Base-by-base conservation (phyloP, 2,888 invertebrate species). In the Patella caerulea region DNA sequence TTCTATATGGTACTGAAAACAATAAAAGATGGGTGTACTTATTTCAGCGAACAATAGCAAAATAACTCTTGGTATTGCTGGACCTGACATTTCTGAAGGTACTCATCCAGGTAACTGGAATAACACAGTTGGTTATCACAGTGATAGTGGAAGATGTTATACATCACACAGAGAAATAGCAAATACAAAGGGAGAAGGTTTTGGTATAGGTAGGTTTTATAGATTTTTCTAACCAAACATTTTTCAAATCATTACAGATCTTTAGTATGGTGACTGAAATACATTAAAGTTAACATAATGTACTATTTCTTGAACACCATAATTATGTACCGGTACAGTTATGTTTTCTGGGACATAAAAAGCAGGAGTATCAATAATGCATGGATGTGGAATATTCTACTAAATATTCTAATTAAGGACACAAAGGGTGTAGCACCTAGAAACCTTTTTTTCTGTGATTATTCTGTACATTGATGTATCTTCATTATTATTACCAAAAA, bases 101-200 rank as follows among this genome's bases (percentile, higher is more conserved):
- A 85, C 85, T n/a, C 85, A 84, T 65, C 90, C 89, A 15, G 90
- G 90, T 2, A 81, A 86, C 72, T 90, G 90, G 88, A 88, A 88
- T 72, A 86, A 87, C 75, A 89, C 90, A 14, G 89, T 90, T 24
- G 90, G 90, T 78, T 90, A 89, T 83, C 86, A 88, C 75, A 90
- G 88, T 72, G 81, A 88, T 78, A 88, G 86, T 55, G 90, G 90
- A 12, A 83, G 82, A 54, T 90, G 89, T 78, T 88, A 83, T 78
- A 86, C 87, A 54, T 90, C 89, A 17, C 90, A 90, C 78, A 84
- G 83, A 53, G 80, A 83, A 59, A 77, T 78, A 29, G 89, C 87
- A 9, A 90, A 90, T 76, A 90, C 90, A 19, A 80, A 83, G 15
- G 89, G 89, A 71, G 86, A 88, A 77, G 85, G 83, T 65, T 88